Percentiles rank a stretch among this genome's conserved stretches.
Conservation (phyloP, 2,797 vertebrate species). For the Enteromius afrohamiltoni region DNA sequence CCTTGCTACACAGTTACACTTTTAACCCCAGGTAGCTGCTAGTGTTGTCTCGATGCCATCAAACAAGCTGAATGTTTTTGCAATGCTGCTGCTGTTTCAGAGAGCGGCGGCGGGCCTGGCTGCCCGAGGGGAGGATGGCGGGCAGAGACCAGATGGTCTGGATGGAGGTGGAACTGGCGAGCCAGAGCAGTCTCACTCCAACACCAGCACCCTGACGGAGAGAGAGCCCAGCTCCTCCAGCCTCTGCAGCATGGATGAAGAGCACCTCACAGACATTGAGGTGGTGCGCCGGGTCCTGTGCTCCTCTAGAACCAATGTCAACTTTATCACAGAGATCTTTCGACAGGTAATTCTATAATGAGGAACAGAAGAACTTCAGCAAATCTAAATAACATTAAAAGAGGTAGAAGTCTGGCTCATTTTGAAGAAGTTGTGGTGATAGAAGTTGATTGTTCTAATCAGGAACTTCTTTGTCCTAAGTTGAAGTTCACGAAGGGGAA, state of each 20-base stretch:
- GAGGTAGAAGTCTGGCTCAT: background rate
- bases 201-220: constrained; percentile 96
- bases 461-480: background rate
- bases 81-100: constrained; percentile 69
- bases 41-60: background rate
- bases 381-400: background rate
- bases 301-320: constrained; percentile 92
- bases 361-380: background rate
- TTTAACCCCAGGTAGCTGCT: background rate
- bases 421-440: constrained; percentile 23
- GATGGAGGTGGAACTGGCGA: constrained; percentile 75
- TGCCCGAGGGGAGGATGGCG: constrained; percentile 81
- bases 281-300: constrained; percentile 91
- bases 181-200: constrained; percentile 95
- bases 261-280: constrained; percentile 89
- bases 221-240: constrained; percentile 98
- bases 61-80: background rate
- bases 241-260: constrained; percentile 97
- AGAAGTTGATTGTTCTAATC: background rate
- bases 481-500: constrained; percentile 16
- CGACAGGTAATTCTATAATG: constrained; percentile 84
- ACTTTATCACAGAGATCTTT: constrained; percentile 99
- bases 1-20: background rate
- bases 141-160: constrained; percentile 73
- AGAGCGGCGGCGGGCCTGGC: constrained; percentile 93